Evolutionary conservation across 2,113 vertebrate genomes (phyloP).

Genomic region (Pseudorectes ferrugineus): DNA sequence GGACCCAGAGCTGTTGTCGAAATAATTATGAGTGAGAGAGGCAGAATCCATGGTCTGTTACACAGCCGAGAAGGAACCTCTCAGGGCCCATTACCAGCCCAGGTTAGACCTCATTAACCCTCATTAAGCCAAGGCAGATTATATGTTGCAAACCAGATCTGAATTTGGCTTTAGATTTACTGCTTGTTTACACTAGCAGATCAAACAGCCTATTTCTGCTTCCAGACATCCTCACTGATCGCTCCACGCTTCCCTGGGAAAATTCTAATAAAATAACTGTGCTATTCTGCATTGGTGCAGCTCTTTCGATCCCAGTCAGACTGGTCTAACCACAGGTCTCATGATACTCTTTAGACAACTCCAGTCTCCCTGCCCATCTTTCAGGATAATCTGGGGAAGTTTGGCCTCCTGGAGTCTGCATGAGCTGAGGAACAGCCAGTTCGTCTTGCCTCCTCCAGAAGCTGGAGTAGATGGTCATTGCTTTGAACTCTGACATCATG

Average conservation of each 20-base stretch:
- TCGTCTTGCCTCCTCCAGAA: not conserved
- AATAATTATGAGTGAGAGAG: not conserved
- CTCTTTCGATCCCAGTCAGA: not conserved
- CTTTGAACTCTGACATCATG: not conserved
- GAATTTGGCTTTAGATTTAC: slow-evolving; percentile 34
- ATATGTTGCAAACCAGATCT: slow-evolving; percentile 6
- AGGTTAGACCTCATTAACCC: slow-evolving; percentile 17
- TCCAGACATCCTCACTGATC: not conserved
- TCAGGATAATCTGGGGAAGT: not conserved
- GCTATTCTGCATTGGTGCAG: not conserved
- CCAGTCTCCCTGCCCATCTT: fast-evolving
- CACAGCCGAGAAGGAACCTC: not conserved
- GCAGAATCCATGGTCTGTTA: not conserved
- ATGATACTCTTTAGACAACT: not conserved
- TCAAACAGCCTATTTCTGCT: slow-evolving; percentile 5
- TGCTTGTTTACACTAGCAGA: slow-evolving; percentile 13
- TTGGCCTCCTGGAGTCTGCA: not conserved
- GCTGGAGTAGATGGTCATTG: not conserved
- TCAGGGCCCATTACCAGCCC: not conserved
- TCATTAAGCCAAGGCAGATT: slow-evolving; percentile 7
- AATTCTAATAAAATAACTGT: not conserved
- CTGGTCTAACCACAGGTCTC: not conserved
- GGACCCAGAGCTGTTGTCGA: not conserved
- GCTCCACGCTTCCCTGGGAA: not conserved
- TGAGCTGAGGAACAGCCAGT: not conserved